Conservation (phyloP, 2,888 invertebrate genomes). For the Lithosia quadra region DNA sequence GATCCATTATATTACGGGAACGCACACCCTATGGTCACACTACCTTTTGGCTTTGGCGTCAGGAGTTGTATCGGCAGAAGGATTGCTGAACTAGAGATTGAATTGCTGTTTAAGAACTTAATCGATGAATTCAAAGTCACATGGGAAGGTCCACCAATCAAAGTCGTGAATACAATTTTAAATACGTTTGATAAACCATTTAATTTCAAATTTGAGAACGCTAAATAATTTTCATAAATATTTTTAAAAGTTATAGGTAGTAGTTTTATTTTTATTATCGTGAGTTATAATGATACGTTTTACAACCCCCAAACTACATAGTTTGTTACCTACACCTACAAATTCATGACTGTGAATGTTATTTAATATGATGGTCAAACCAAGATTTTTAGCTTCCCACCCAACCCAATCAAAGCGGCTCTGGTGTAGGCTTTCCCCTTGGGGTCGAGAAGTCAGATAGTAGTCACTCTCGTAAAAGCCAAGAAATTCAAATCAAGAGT, state of each 20-base stretch:
- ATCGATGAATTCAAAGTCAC: slow-evolving; percentile 64
- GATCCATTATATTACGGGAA: slow-evolving; percentile 78
- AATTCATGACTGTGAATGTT: no score
- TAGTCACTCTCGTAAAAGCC: not conserved
- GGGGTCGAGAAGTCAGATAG: not conserved
- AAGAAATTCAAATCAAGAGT: no score
- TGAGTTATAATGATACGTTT: not conserved
- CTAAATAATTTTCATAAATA: slow-evolving; percentile 31
- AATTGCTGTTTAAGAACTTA: slow-evolving; percentile 78
- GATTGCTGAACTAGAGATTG: slow-evolving; percentile 91
- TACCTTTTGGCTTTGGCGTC: slow-evolving; percentile 90
- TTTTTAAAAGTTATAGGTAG: not conserved
- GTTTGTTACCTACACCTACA: no score
- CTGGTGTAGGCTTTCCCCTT: no score
- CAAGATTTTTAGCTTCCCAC: no score
- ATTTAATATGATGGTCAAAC: no score
- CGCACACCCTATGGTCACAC: slow-evolving; percentile 87
- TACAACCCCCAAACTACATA: no score
- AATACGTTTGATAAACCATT: slow-evolving; percentile 72
- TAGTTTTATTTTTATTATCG: not conserved
- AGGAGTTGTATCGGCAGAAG: slow-evolving; percentile 90
- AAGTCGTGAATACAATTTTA: slow-evolving; percentile 63
- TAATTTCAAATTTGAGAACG: slow-evolving; percentile 61
- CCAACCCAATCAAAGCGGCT: no score
- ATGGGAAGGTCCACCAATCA: slow-evolving; percentile 77